phyloP scores from a whole-genome alignment of 2,113 vertebrate genomes.

The Actinemys pallida region DNA sequence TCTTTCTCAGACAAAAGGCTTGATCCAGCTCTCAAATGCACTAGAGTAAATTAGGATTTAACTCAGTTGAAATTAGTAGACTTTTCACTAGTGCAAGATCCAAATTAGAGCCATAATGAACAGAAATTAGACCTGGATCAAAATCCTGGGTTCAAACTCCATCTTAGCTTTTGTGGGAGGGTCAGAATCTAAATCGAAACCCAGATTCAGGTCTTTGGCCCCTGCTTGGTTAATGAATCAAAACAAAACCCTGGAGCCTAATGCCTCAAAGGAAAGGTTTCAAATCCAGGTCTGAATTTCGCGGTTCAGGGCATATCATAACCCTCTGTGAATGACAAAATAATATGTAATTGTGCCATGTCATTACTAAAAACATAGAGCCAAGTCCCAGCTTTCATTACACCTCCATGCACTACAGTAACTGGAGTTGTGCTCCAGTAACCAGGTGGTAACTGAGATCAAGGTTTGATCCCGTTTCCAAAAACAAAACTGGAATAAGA shows the following conservation, averaged over 20 bases:
- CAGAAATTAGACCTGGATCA: not conserved
- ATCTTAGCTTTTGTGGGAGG: too few species aligned
- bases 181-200: not conserved
- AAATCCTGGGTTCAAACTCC: not conserved
- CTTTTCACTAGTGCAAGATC: not conserved
- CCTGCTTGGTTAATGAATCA: not conserved
- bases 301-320: not conserved
- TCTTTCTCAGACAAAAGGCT: too few species aligned
- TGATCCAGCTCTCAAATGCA: too few species aligned
- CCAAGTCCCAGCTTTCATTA: not conserved
- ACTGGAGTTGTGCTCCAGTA: not conserved
- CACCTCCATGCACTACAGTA: not conserved
- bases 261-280: conserved; percentile 19
- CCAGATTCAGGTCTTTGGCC: conserved; percentile 34
- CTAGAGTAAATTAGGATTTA: too few species aligned
- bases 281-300: conserved; percentile 18
- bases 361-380: not conserved
- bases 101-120: not conserved
- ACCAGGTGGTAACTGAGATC: not conserved
- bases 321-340: not conserved
- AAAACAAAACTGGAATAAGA: not conserved
- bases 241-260: conserved; percentile 17
- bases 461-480: not conserved
- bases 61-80: too few species aligned
- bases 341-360: too few species aligned